These are phyloP conservation scores for Pterocles burchelli DNA, from an alignment of 2,113 vertebrate species.

Conservation along the genomic window DNA sequence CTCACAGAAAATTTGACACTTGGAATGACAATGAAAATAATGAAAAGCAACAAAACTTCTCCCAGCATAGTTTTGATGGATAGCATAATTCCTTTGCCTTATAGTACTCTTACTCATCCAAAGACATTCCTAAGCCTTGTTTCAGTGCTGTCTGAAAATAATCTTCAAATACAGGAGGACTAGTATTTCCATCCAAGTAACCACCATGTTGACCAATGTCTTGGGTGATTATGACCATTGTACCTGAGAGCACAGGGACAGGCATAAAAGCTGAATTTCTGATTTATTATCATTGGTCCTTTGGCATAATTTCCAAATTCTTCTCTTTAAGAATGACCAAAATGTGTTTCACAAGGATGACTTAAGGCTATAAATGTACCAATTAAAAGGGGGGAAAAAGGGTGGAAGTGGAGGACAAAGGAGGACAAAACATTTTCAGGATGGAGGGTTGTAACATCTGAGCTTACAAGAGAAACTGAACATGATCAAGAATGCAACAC, in stretches of 20 bases:
- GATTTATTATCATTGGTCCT: neutral
- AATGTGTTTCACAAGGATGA: neutral
- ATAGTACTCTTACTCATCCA: neutral
- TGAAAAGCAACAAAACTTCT: conserved; percentile 25
- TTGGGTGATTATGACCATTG: accelerated
- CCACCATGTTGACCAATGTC: neutral
- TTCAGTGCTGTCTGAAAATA: neutral
- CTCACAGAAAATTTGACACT: conserved; percentile 34
- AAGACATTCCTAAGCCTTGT: neutral
- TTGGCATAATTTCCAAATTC: neutral
- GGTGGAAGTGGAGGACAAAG: neutral
- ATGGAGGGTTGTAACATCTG: neutral
- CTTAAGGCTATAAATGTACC: neutral
- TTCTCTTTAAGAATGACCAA: neutral
- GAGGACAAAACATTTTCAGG: neutral
- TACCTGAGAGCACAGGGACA: neutral
- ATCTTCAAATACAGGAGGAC: neutral
- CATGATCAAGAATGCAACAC: neutral
- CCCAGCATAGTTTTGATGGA: neutral
- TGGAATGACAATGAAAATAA: conserved; percentile 19
- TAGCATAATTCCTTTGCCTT: conserved; percentile 10
- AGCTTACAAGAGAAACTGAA: neutral
- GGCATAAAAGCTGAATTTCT: neutral
- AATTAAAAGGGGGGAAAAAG: neutral
- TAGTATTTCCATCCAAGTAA: neutral